These are phyloP conservation scores for Gobiocypris rarus DNA, from an alignment of 2,113 vertebrate genomes.

Conservation along the genomic window DNA sequence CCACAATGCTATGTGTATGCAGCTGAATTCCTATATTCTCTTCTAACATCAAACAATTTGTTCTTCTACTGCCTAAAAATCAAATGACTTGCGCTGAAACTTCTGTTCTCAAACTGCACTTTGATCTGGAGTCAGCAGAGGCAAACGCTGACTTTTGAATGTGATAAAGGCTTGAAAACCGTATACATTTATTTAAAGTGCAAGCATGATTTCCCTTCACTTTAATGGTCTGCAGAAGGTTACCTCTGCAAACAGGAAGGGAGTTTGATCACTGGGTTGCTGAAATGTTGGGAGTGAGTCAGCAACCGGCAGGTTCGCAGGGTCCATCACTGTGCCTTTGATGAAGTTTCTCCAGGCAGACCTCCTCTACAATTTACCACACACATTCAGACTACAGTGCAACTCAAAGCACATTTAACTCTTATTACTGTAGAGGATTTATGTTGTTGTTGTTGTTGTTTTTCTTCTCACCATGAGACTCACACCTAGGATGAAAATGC, in stretches of 20 bases:
- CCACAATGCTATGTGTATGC: background rate
- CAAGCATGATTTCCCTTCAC: background rate
- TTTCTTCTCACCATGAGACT: background rate
- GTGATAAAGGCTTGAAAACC: background rate
- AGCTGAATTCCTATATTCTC: background rate
- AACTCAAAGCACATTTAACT: background rate
- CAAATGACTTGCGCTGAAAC: background rate
- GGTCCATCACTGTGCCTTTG: background rate
- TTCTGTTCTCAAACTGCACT: constrained; percentile 1
- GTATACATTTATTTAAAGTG: background rate
- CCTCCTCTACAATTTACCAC: background rate
- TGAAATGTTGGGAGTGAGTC: constrained; percentile 22
- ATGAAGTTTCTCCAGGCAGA: constrained; percentile 19
- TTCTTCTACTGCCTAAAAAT: constrained; percentile 11
- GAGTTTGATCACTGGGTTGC: constrained; percentile 1
- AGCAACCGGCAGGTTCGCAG: background rate
- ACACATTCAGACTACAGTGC: background rate
- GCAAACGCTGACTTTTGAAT: constrained; percentile 19
- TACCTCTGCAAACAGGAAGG: background rate
- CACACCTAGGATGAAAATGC: too few relatives aligned
- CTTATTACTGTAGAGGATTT: background rate
- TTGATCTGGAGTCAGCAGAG: constrained; percentile 6
- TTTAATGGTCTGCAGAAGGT: background rate
- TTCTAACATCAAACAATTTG: background rate
- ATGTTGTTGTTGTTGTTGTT: background rate